Conservation (phyloP, 2,888 invertebrate species). For the Nowickia ferox region DNA sequence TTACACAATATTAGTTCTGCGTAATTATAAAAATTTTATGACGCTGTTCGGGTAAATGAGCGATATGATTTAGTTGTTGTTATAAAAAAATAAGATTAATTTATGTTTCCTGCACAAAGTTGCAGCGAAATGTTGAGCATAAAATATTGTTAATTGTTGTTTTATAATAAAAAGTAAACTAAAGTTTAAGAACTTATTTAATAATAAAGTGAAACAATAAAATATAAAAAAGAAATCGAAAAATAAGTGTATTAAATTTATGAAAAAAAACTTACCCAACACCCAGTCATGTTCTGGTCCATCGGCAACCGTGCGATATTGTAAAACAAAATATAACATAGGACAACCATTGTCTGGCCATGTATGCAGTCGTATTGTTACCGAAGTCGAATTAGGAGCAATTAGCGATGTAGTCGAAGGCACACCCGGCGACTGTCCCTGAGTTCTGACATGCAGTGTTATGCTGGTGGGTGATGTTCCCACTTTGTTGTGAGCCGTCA, state of each 20-base stretch:
- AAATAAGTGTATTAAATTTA: background rate
- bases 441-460: slow-evolving; percentile 87
- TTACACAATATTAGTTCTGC: no score
- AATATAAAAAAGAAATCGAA: background rate
- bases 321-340: slow-evolving; percentile 87
- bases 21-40: no score
- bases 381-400: slow-evolving; percentile 88
- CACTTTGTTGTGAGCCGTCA: slow-evolving; percentile 89
- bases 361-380: slow-evolving; percentile 86
- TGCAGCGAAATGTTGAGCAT: no score
- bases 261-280: slow-evolving; percentile 83
- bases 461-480: slow-evolving; percentile 88
- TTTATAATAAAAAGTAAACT: no score
- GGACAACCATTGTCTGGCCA: slow-evolving; percentile 91
- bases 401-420: slow-evolving; percentile 87
- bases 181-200: no score
- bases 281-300: slow-evolving; percentile 88
- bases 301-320: slow-evolving; percentile 85
- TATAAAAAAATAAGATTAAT: no score
- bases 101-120: no score
- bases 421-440: slow-evolving; percentile 89
- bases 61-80: no score
- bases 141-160: no score
- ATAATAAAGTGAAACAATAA: no score
- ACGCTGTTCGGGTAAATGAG: no score